Evolutionary conservation across 2,797 vertebrate genomes (phyloP), one percentile per base, ranked within the genome.

Genomic region (Phylloscopus collybita): DNA sequence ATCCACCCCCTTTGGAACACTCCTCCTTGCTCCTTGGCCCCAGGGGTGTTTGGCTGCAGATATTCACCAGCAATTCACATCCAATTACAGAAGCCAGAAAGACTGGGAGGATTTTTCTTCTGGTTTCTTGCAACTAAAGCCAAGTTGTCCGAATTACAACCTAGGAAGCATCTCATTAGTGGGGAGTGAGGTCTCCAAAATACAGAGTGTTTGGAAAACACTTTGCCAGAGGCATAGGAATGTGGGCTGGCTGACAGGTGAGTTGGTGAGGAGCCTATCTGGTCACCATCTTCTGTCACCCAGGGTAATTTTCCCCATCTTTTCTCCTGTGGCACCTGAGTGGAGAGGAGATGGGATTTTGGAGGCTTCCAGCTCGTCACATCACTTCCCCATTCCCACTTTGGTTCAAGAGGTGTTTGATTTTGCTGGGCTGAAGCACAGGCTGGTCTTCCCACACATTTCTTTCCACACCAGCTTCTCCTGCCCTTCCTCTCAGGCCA

Each of bases 151-250:
- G 1, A 95, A 88, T 95, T 88, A 95, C 86, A 88, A 93, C 67
- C 73, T 90, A 92, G 94, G 95, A 96, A 95, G 60, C 78, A 54
- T 95, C 75, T 89, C 86, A 84, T 95, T 89, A 86, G 92, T 86
- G 93, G 88, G 64, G 87, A 95, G 71, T 57, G 80, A 96, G 88
- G 87, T 94, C 87, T 93, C 80, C 76, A 66, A 86, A 90, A 89
- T 29, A 83, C 17, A 79, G 85, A 88, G 72, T 49, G 42, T 5
- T 11, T 5, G 3, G 90, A 79, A 78, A 82, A 38, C 18, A 17
- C 56, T 67, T 53, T 86, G 50, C 44, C 69, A n/a, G 76, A 3
- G 4, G 56, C 0, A 0, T 6, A 70, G 67, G 64, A 80, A 78
- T 59, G 65, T 0, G 9, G 91, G 26, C 71, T 93, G 91, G 50